Conservation (phyloP, 2,113 vertebrate genomes). For the Pluvialis apricaria region DNA sequence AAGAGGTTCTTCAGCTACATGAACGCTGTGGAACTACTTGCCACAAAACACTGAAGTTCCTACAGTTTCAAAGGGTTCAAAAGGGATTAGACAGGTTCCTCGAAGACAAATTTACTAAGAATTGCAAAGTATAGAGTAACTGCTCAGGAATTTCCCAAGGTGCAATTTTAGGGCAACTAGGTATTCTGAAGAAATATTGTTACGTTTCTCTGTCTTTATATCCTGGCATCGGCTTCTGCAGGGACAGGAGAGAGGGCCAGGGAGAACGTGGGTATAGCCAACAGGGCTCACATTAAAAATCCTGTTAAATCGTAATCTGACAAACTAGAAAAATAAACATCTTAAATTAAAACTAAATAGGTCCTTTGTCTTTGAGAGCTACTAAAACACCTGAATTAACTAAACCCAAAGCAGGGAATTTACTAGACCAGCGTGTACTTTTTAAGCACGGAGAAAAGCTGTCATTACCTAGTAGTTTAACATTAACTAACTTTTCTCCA, state of each 20-base stretch:
- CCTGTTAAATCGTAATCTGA: background rate
- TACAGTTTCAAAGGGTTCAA: background rate
- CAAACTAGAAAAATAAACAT: background rate
- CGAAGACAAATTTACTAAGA: background rate
- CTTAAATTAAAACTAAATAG: background rate
- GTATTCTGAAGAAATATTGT: background rate
- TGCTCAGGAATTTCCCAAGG: background rate
- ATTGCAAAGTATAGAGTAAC: background rate
- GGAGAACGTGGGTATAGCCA: background rate
- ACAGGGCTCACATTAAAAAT: background rate
- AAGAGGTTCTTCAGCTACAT: background rate
- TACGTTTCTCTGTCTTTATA: background rate
- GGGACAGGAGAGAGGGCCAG: fast-evolving
- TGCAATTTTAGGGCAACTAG: background rate
- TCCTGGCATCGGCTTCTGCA: fast-evolving
- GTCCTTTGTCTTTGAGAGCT: background rate
- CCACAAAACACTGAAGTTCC: background rate
- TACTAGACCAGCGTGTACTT: background rate
- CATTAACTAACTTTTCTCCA: conserved; percentile 2
- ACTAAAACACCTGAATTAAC: background rate
- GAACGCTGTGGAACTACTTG: fast-evolving
- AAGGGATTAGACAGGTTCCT: background rate
- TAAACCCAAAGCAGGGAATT: background rate
- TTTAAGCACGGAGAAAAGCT: background rate
- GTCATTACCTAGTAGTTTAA: background rate